These are phyloP conservation scores for Erethizon dorsatum DNA, from an alignment of 2,797 vertebrate species.

Conservation along the genomic window DNA sequence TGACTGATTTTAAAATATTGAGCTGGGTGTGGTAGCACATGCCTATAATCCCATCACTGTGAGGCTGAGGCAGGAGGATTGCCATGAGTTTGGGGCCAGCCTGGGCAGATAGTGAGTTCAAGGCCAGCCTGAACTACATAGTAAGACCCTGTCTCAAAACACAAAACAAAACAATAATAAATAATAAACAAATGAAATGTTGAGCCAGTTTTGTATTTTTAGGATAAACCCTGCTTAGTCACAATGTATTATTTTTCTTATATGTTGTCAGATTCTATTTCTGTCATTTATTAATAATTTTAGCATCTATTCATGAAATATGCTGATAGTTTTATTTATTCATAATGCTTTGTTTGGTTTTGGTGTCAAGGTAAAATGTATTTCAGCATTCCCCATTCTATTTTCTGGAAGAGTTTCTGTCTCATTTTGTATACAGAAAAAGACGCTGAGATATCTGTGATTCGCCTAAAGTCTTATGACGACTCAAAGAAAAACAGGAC, in stretches of 20 bases:
- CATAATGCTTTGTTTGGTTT: neutral
- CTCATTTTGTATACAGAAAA: conserved; percentile 30
- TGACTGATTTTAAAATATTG: neutral
- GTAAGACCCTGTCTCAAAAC: neutral
- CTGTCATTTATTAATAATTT: conserved; percentile 49
- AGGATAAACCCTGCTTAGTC: conserved; percentile 29
- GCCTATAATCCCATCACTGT: neutral
- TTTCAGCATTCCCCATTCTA: neutral
- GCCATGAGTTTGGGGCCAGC: neutral
- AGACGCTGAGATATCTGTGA: neutral
- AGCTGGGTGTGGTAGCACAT: neutral
- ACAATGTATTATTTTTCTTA: neutral
- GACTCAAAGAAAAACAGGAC: neutral
- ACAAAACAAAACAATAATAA: neutral
- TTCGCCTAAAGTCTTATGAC: conserved; percentile 10
- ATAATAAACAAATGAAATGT: neutral
- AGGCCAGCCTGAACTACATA: neutral
- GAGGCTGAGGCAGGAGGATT: neutral
- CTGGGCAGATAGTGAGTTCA: neutral
- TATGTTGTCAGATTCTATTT: neutral
- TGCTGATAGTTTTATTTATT: conserved; percentile 52
- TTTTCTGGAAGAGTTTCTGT: conserved; percentile 33
- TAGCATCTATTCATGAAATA: neutral
- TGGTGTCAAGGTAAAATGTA: neutral
- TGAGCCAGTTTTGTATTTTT: conserved; percentile 30